Evolutionary conservation across 2,888 invertebrate species (phyloP), one percentile per base, ranked within the genome.

Genomic region (Formica aserva): DNA sequence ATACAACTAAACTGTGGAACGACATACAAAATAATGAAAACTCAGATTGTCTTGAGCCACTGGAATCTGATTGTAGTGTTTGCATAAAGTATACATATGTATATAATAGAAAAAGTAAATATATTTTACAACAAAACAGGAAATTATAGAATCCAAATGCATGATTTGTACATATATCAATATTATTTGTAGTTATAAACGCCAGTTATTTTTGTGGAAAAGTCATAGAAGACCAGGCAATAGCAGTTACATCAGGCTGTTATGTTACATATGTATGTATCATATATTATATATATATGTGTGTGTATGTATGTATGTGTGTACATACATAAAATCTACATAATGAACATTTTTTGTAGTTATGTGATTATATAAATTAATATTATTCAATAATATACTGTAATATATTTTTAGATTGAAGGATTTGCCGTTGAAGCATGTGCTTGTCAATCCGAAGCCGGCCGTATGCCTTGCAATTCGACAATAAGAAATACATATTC

Each of bases 161-260:
- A 38, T 18, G 0, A 29, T 41, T 13, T 67, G 9, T 38, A 18
- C 15, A 22, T 35, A 29, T 69, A n/a, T 45, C n/a, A 45, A 66
- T 77, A 48, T 66, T 55, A 45, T 45, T 11, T 82, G 9, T 11
- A 94, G 94, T 93, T 71, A 67, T 92, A 11, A 93, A 93, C 45
- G 87, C 84, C 26, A 87, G 93, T n/a, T 86, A 92, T 55, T 94
- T 93, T 85, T 93, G 93, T 90, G 94, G 94, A 4, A 94, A 93
- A 91, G 90, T 93, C 86, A 91, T 88, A n/a, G 91, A 92, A 82
- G 92, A 93, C 69, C 78, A 87, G 32, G 63, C 82, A 8, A 80
- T 45, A 5, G 86, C 93, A 22, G n/a, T 94, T 48, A 82, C 87
- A 60, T 82, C 89, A 8, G 93, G 92, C 29, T 94, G 94, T 82